These are phyloP conservation scores for Petrophora chlorosata DNA, from an alignment of 2,888 invertebrate genomes.

Conservation along the genomic window DNA sequence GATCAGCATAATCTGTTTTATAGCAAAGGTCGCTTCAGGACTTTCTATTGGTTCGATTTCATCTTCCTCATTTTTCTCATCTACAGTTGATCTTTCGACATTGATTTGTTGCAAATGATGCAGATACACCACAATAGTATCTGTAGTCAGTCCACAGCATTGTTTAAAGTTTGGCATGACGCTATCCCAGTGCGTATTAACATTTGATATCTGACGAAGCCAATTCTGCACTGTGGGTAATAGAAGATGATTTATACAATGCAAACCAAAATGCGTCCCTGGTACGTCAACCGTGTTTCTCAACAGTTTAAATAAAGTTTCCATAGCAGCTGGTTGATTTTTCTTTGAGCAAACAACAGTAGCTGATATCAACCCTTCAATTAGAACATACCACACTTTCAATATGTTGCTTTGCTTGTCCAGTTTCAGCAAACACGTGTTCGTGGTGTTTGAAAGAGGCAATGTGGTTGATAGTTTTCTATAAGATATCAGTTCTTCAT, in stretches of 20 bases:
- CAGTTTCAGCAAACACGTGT: constrained; percentile 85
- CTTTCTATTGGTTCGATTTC: constrained; percentile 83
- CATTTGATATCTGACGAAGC: constrained; percentile 90
- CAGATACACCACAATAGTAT: constrained; percentile 94
- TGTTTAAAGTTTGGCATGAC: constrained; percentile 96
- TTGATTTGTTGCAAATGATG: constrained; percentile 88
- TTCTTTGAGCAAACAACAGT: constrained; percentile 94
- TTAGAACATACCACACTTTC: constrained; percentile 94
- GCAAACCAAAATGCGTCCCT: constrained; percentile 94
- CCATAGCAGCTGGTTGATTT: constrained; percentile 93
- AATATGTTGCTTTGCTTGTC: constrained; percentile 92
- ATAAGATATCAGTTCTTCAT: constrained; percentile 87
- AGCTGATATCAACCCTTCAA: constrained; percentile 93
- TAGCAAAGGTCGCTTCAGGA: constrained; percentile 87
- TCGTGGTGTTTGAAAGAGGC: constrained; percentile 74
- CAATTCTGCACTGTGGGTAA: constrained; percentile 97
- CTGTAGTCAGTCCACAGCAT: constrained; percentile 96
- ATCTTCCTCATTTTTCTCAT: constrained; percentile 64
- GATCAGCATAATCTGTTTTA: constrained; percentile 93
- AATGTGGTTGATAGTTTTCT: constrained; percentile 83
- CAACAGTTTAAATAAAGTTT: constrained; percentile 93
- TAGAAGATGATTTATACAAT: constrained; percentile 95
- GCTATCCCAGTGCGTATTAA: constrained; percentile 88
- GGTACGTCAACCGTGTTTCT: constrained; percentile 90
- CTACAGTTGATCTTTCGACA: constrained; percentile 63